Base-by-base conservation (phyloP, 1,140 invertebrate genomes). In the Mylabris phalerata region DNA sequence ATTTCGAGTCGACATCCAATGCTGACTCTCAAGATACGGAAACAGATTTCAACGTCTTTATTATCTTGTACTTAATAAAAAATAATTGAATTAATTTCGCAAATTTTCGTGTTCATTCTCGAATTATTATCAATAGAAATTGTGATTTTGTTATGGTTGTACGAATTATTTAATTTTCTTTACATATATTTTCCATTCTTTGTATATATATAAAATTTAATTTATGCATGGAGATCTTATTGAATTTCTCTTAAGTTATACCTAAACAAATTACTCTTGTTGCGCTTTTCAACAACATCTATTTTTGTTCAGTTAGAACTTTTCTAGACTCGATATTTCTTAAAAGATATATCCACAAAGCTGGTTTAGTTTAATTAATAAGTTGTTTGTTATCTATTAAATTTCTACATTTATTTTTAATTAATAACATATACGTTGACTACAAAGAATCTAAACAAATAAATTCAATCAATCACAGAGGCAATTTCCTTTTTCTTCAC, bases 181-280 rank as follows among this genome's bases (percentile, higher is more conserved):
- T 32, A 32, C 32, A 7, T 32, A 32, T 19, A 19, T 19, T 44
- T 43, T 44, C 11, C 40, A 19, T 43, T 52, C 50, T 52, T 52
- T 52, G 50, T 52, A 19, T 19, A 19, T 19, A 19, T 19, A 19
- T 32, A 5, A 42, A 54, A 11, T 46, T 25, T 54, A 54, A 54
- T 54, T 54, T 54, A 54, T 54, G 51, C 51, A 54, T 54, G 38
- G 40, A 54, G 45, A 41, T 54, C 46, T 54, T 54, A 54, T 54
- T 54, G 46, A 54, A 54, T 54, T 54, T 54, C 39, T 32, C 42
- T 54, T n/a, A 27, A 45, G 43, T 27, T 32, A 32, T 54, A 54
- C 51, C 41, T 54, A 54, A 54, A 46, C 51, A 54, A 54, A 54
- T 54, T 54, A 54, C 51, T 46, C 45, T 54, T 54, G 41, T 46